Conservation (phyloP, 1,140 invertebrate species). For the Belonocnema kinseyi region DNA sequence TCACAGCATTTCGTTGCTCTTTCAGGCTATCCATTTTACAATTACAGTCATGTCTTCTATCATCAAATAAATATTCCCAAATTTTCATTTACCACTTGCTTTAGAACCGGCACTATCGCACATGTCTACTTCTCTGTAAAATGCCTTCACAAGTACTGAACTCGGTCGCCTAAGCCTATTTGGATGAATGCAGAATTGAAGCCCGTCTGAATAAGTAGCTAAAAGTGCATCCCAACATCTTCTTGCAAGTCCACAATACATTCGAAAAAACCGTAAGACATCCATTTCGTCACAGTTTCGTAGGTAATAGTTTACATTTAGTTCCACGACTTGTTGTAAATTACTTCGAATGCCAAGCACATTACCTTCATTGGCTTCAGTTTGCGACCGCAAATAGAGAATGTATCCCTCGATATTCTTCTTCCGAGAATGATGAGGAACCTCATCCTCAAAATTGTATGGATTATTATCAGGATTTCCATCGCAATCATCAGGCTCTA, state of each 20-base stretch:
- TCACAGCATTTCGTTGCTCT: too few species aligned
- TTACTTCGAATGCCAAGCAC: too few species aligned
- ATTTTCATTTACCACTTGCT: conserved; percentile 2
- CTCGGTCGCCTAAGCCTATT: background rate
- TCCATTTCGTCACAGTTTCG: background rate
- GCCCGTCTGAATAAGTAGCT: background rate
- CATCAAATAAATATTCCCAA: background rate
- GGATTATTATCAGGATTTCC: background rate
- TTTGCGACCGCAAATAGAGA: too few species aligned
- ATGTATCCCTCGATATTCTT: too few species aligned
- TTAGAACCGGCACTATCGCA: conserved; percentile 3
- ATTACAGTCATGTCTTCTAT: background rate
- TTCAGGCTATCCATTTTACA: too few species aligned
- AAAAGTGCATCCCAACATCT: background rate
- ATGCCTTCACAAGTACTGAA: background rate
- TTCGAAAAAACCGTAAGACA: background rate
- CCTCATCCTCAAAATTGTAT: background rate
- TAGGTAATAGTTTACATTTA: too few species aligned
- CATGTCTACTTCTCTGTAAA: background rate
- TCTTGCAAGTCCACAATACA: background rate
- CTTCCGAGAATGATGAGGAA: background rate
- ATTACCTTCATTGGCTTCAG: too few species aligned
- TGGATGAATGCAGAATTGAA: background rate
- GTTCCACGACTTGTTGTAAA: too few species aligned
- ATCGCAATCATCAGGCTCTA: background rate